Evolutionary conservation across 2,797 vertebrate genomes (phyloP), one percentile per base, ranked within the genome.

Genomic region (Myotis pilosus): DNA sequence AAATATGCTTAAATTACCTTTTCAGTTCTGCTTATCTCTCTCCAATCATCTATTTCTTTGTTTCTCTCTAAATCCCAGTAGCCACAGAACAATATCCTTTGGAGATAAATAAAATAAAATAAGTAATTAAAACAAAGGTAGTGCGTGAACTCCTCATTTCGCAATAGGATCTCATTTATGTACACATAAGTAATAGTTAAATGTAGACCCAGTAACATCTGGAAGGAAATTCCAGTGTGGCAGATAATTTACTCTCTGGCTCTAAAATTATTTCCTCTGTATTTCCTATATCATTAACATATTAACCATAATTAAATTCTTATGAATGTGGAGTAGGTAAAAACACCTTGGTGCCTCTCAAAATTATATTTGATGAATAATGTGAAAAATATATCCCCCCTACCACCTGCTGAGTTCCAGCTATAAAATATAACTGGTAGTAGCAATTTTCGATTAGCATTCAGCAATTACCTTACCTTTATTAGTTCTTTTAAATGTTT

Each of bases 401-500:
- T 80, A 89, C 94, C 57, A 96, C 94, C 94, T 96, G 93, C 94
- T 95, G 92, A 91, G 90, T 74, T 96, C n/a, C 28, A 80, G 85
- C 83, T 95, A 89, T 94, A 95, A 97, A 97, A 94, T 96, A 92
- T 90, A 95, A 95, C 55, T 16, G 11, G 96, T 95, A 93, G 86
- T 89, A 94, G 87, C 92, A 94, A 96, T 97, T 97, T 97, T 89
- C 95, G 91, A 97, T 96, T 96, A 97, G 96, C 94, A 97, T 97
- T 96, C 97, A 96, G 96, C 96, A 96, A 97, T 98, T 97, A 98
- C 97, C 92, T 97, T 97, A 96, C 90, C 86, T 89, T 97, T 97
- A 84, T 88, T 78, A 95, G 79, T 87, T 97, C 96, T 96, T 95
- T 94, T 93, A 96, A 96, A 96, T 80, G 91, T 94, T 97, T 96